A percentile compares a stretch with the other conserved stretches of the same genome.
These are phyloP conservation scores for Thymelicus lineola DNA, from an alignment of 2,888 invertebrate genomes.

Conservation along the genomic window DNA sequence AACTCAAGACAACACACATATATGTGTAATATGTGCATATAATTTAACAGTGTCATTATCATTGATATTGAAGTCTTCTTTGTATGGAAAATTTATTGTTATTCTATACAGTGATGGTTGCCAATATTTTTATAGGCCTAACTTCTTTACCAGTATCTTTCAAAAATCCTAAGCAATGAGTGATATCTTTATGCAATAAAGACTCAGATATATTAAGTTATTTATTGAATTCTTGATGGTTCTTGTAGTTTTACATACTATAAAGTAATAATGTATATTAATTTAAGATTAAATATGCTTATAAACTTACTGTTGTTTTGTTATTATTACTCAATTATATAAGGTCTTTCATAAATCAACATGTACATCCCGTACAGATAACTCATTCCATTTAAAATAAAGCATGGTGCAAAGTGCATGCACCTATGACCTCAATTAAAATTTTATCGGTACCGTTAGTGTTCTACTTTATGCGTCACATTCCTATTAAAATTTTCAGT, in stretches of 20 bases:
- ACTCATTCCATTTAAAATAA: no score
- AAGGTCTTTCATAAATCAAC: no score
- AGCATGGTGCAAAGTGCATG: no score
- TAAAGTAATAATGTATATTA: slow-evolving; percentile 24
- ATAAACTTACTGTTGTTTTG: background rate
- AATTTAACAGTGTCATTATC: no score
- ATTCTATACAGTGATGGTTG: background rate
- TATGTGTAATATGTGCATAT: no score
- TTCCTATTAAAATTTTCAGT: background rate
- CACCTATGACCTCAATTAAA: background rate
- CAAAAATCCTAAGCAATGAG: slow-evolving; percentile 17
- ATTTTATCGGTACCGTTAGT: background rate
- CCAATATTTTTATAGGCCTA: slow-evolving; percentile 14
- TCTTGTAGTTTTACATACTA: slow-evolving; percentile 28
- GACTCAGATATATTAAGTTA: slow-evolving; percentile 17
- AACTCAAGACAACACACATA: no score
- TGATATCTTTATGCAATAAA: slow-evolving; percentile 29
- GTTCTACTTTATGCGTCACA: background rate
- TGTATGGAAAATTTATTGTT: no score
- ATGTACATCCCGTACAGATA: no score
- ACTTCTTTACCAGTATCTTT: background rate
- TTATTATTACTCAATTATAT: background rate
- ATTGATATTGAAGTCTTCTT: no score
- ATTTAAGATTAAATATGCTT: slow-evolving; percentile 30
- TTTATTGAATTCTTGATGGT: slow-evolving; percentile 30